Base-by-base conservation (phyloP, 2,113 vertebrate species). In the Otis tarda region DNA sequence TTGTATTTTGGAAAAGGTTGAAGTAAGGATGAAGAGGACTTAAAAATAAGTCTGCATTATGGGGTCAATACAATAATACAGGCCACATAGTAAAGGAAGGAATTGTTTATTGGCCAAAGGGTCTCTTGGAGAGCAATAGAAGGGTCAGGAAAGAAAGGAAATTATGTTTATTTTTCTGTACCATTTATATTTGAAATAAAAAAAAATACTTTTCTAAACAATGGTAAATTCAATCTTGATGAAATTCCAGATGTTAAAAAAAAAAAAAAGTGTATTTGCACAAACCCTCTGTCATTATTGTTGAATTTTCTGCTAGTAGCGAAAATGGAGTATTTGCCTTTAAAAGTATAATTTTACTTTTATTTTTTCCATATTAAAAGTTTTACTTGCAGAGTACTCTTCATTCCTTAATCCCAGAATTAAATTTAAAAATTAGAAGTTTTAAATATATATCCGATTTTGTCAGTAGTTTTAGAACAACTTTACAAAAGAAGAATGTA, bases 221-320 rank as follows among this genome's bases (percentile, higher is more conserved):
- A n/a, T 12, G 59, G 10, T 37, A 53, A 30, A 10, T 69, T 93
- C 8, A 14, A 12, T 63, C 27, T 45, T 84, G 28, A 49, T 70
- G 9, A 67, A 81, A 87, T 69, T 94, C 16, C 10, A 55, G 12
- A 14, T 39, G 23, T 43, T 3, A 0, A 7, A 53, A 43, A 7
- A 52, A 7, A 52, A 83, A 74, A 60, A 28, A 23, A 3, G 9
- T 7, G 4, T 63, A 27, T 90, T 80, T 88, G 10, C 18, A 69
- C 4, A 89, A 75, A 4, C 0, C 1, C 2, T 2, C 18, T 20
- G 19, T 57, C 9, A 28, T 56, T 67, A 30, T 30, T 37, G 23
- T 6, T 43, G 11, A 79, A 30, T 87, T 71, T 91, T 85, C n/a
- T 89, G 19, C 57, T 79, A 41, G 28, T 45, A 78, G 25, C 24